Base-by-base conservation (phyloP, 2,797 vertebrate species). In the Rallus crepitans region DNA sequence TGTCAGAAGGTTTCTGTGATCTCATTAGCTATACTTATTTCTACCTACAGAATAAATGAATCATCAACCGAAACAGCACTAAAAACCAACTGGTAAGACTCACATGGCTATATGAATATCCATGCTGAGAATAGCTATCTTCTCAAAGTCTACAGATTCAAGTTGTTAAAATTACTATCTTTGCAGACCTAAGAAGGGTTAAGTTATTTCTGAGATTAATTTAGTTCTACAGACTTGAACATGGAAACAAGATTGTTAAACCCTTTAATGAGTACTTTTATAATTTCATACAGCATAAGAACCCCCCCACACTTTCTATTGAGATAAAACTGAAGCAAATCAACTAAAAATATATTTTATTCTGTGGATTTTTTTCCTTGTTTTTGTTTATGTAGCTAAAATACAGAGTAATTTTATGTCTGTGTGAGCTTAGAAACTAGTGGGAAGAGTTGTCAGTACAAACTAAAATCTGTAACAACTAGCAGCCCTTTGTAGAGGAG, bases 1-100 rank as follows among this genome's bases (percentile, higher is more conserved):
- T 96, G 95, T 97, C 95, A 97, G 94, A 94, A 94, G 93, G 80
- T 92, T 94, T 95, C 94, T 96, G 82, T 96, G 96, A 96, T 95
- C 91, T 96, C 96, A 96, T 94, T 96, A 96, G 68, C 90, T 93
- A 95, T 94, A 95, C 93, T 96, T 96, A 93, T 94, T 96, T 90
- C 95, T 97, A 94, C 96, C 93, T 97, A 94, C 96, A 94, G 93
- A 89, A 90, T 91, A 94, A 94, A 91, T 96, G 95, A 97, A 90
- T 97, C 96, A 96, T 96, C 96, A 91, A 60, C 85, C 25, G 19
- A 94, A 96, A 85, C 94, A 87, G 88, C 71, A 66, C 80, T 82
- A 10, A 86, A 90, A 83, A 94, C 85, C 91, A 95, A 90, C 85
- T 95, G 95, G 70, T 87, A 76, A 95, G 80, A 81, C 60, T 96